These are phyloP conservation scores for Sapayoa aenigma DNA, from an alignment of 2,113 vertebrate genomes.

Conservation along the genomic window DNA sequence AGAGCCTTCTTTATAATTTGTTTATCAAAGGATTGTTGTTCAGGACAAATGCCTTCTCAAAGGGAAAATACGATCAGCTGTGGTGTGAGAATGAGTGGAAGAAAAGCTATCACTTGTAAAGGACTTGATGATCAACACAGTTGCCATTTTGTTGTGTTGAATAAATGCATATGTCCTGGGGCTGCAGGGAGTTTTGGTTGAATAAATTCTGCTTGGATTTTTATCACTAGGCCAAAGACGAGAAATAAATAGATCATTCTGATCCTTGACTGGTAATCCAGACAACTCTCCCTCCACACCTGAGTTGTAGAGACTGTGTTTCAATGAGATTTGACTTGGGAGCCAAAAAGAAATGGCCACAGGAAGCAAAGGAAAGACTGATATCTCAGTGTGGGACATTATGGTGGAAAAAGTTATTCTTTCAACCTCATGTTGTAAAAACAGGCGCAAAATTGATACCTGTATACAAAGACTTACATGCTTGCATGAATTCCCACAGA, in stretches of 20 bases:
- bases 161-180: not conserved
- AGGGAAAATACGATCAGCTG: not conserved
- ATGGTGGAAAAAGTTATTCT: not conserved
- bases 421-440: not conserved
- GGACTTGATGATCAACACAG: not conserved
- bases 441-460: not conserved
- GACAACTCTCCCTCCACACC: accelerated
- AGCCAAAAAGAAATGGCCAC: not conserved
- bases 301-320: not conserved
- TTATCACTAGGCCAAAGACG: not conserved
- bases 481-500: not conserved
- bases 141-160: not conserved
- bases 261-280: not conserved
- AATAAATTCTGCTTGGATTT: not conserved
- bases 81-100: not conserved
- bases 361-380: not conserved
- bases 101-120: not conserved
- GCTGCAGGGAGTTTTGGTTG: not conserved
- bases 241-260: not conserved
- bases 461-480: not conserved
- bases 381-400: not conserved
- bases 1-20: not conserved
- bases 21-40: not conserved
- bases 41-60: not conserved
- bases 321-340: not conserved